A percentile compares a stretch with the other conserved stretches of the same genome.
phyloP scores from a whole-genome alignment of 1,140 invertebrate species.

The Leucophenga varia region DNA sequence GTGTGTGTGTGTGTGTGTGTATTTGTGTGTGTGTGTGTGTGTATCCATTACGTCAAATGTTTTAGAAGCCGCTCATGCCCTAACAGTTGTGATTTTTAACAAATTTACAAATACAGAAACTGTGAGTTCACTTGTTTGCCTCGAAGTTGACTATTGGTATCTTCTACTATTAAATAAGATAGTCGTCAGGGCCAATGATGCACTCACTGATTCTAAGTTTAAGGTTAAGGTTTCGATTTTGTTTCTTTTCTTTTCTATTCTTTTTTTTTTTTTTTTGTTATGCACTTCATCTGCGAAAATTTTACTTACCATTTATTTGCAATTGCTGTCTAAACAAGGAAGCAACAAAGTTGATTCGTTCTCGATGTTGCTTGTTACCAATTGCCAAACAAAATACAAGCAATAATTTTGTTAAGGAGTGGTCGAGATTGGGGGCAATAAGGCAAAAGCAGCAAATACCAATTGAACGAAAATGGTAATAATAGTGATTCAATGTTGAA shows the following conservation, averaged over 20 bases:
- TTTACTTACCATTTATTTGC: constrained; percentile 4
- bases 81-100: constrained; percentile 26
- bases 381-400: too few species aligned
- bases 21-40: constrained; percentile 7
- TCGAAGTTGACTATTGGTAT: too few species aligned
- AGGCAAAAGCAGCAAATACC: too few species aligned
- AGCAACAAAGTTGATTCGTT: constrained; percentile 22
- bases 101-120: constrained; percentile 33
- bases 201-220: constrained; percentile 41
- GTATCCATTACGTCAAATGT: constrained; percentile 28
- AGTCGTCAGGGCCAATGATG: too few species aligned
- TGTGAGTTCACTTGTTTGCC: background rate
- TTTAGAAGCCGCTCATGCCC: too few species aligned
- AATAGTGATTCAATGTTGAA: constrained; percentile 52
- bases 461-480: constrained; percentile 37
- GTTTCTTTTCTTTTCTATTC: constrained; percentile 15
- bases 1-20: constrained; percentile 8
- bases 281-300: too few species aligned
- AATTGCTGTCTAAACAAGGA: constrained; percentile 30
- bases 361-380: too few species aligned
- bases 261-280: constrained; percentile 11
- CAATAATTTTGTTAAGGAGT: too few species aligned
- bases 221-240: constrained; percentile 52
- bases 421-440: too few species aligned
- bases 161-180: too few species aligned